A percentile compares a stretch with the other conserved stretches of the same genome.
These are phyloP conservation scores for Cardiocondyla obscurior DNA, from an alignment of 1,140 invertebrate species.

Conservation along the genomic window DNA sequence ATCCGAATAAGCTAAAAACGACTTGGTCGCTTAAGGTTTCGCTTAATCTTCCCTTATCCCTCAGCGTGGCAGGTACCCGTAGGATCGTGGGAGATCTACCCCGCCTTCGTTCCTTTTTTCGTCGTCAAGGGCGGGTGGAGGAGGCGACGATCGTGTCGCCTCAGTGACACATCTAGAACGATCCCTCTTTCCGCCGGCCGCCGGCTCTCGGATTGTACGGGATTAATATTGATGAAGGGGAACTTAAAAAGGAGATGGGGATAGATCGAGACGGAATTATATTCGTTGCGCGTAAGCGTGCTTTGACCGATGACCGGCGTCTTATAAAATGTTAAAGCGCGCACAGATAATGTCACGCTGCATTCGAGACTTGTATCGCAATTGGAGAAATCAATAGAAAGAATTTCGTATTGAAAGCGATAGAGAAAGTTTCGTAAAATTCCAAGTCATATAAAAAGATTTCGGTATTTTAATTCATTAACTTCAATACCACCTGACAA, in stretches of 20 bases:
- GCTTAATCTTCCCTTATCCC: conserved; percentile 73
- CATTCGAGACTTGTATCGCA: not conserved
- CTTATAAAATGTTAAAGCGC: not conserved
- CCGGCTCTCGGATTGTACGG: conserved; percentile 19
- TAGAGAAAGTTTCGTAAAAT: too few relatives aligned
- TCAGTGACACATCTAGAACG: conserved; percentile 58
- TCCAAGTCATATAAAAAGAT: not conserved
- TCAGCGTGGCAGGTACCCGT: conserved; percentile 64
- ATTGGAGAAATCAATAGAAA: too few relatives aligned
- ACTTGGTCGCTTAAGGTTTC: conserved; percentile 71
- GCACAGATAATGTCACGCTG: not conserved
- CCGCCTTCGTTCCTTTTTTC: conserved; percentile 36
- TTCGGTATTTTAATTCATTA: too few relatives aligned
- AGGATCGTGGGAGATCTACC: conserved; percentile 57
- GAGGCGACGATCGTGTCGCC: conserved; percentile 46
- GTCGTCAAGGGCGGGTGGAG: conserved; percentile 8
- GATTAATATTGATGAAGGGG: conserved; percentile 67
- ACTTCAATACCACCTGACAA: too few relatives aligned
- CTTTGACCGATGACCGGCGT: not conserved
- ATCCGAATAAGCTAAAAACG: conserved; percentile 69
- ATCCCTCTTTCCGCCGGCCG: conserved; percentile 50
- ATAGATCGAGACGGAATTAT: conserved; percentile 11
- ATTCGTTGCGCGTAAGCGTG: not conserved
- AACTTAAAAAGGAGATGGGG: conserved; percentile 21
- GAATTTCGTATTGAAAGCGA: too few relatives aligned